Percentiles rank a stretch among this genome's conserved stretches.
phyloP scores from a whole-genome alignment of 2,113 vertebrate species.

The Ciconia maguari region DNA sequence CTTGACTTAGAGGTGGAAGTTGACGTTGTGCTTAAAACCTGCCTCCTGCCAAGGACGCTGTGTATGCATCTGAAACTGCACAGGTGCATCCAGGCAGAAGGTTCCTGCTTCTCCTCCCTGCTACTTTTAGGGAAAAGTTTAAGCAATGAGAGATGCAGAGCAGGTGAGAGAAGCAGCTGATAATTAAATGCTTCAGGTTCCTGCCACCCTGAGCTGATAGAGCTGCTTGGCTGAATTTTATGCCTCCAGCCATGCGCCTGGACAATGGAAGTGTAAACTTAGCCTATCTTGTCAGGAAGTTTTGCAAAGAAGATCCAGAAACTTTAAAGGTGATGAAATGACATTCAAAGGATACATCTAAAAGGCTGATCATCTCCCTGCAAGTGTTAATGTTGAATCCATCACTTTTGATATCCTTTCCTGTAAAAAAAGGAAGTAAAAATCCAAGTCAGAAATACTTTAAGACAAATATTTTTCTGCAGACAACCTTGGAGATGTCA shows the following conservation, averaged over 20 bases:
- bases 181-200: not conserved
- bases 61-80: not conserved
- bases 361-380: slow-evolving; percentile 86
- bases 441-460: not conserved
- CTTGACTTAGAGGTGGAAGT: not conserved
- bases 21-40: not conserved
- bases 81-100: not conserved
- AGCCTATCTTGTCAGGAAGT: not conserved
- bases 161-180: not conserved
- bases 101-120: not conserved
- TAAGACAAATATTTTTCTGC: not conserved
- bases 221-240: not conserved
- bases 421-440: slow-evolving; percentile 63
- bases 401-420: slow-evolving; percentile 85
- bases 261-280: not conserved
- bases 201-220: not conserved
- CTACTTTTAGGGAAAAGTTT: not conserved
- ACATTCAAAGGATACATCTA: slow-evolving; percentile 87
- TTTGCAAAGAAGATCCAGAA: not conserved
- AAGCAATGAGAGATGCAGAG: not conserved
- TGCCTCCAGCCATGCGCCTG: not conserved
- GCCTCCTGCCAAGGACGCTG: not conserved
- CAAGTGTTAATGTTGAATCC: slow-evolving; percentile 86
- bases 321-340: not conserved
- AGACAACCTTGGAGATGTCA: not conserved